Base-by-base conservation (phyloP, 2,113 vertebrate genomes). In the Rhinolophus sinicus region DNA sequence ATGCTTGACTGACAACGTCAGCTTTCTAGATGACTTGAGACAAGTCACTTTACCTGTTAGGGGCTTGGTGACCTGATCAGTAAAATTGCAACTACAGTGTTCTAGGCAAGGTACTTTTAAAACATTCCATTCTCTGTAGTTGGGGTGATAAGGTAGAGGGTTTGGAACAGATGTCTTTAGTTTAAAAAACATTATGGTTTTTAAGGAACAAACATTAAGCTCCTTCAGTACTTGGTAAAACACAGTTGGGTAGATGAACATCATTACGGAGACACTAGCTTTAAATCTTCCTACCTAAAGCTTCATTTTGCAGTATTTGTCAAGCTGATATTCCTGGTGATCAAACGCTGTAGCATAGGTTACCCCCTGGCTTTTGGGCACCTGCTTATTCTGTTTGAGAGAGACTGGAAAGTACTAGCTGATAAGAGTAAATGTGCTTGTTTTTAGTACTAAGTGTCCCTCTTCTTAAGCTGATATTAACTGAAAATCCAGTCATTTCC, bases 281-380 rank as follows among this genome's bases (percentile, higher is more conserved):
- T 58, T 69, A 75, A 44, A 56, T 80, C 22, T 78, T 64, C 40
- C 58, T 54, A 50, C n/a, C 16, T 65, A 35, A 82, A 58, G 38
- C n/a, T 87, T 94, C 16, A 22, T 93, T 93, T 77, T 92, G 78
- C 44, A 84, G 18, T 33, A 35, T 84, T 88, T 95, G 38, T 95
- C 65, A 88, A 58, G 30, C 13, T 69, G 35, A 40, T 78, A 28
- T 44, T 72, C 64, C 44, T 86, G 33, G 67, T 70, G 22, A 62
- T 90, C 7, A 81, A 54, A 88, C 40, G 38, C 62, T 82, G 33
- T 52, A 33, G 44, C 6, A 28, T 30, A 76, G 38, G 1, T 73
- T 73, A 56, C 13, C 40, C 18, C 60, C 28, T 82, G 76, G 60
- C 28, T 84, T 96, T 85, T n/a, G 86, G 47, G 30, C 3, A 67